Conservation (phyloP, 2,888 invertebrate species). For the Sabellastarte sp. region DNA sequence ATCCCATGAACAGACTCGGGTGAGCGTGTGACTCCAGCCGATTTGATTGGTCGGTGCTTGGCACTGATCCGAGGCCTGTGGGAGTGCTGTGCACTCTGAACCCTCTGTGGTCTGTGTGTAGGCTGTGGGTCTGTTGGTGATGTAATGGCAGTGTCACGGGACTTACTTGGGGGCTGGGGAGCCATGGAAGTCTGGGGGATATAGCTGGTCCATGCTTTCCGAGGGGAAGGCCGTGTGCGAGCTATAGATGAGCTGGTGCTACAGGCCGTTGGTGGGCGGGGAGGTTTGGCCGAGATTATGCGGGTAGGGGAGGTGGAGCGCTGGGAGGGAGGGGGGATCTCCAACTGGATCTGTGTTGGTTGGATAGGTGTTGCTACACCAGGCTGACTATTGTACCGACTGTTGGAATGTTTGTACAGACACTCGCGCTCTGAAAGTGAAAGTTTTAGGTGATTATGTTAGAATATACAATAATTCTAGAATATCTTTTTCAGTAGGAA, state of each 20-base stretch:
- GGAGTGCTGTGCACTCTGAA: constrained; percentile 12
- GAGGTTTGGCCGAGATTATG: neutral
- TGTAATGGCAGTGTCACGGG: neutral
- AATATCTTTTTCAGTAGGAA: too few relatives aligned
- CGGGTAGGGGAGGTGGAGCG: neutral
- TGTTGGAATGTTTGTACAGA: constrained; percentile 6
- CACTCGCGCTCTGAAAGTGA: constrained; percentile 12
- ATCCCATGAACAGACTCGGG: too few relatives aligned
- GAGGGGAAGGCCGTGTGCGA: neutral
- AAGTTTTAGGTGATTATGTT: too few relatives aligned
- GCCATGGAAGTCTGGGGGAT: neutral
- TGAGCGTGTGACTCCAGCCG: constrained; percentile 9
- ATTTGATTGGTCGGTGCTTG: constrained; percentile 5
- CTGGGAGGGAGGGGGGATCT: constrained; percentile 4
- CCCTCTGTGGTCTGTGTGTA: neutral
- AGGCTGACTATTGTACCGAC: neutral
- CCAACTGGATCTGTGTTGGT: constrained; percentile 7
- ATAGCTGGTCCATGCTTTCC: neutral
- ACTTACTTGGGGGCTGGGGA: neutral
- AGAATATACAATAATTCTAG: too few relatives aligned
- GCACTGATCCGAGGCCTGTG: neutral
- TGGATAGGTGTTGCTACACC: constrained; percentile 5
- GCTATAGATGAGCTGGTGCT: neutral
- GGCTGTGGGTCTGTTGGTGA: neutral
- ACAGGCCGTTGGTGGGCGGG: neutral